Percentiles rank a stretch among this genome's conserved stretches.
Evolutionary conservation across 2,888 invertebrate genomes (phyloP).

Genomic region (Altica lythri): DNA sequence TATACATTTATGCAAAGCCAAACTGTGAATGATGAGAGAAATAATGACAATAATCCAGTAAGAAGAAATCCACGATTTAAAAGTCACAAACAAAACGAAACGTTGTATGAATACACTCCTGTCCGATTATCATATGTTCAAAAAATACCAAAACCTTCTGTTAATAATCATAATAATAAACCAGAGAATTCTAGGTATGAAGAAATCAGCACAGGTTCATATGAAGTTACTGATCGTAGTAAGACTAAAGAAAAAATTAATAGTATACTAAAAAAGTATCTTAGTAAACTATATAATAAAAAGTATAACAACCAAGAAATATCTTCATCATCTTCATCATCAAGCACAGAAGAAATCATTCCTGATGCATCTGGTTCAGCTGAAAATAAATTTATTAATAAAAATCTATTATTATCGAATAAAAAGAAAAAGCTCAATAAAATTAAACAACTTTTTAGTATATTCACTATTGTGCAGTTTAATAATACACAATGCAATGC

Average conservation of each 20-base stretch:
- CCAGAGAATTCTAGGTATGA: slow-evolving; percentile 33
- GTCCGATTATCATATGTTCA: slow-evolving; percentile 29
- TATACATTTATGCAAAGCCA: slow-evolving; percentile 28
- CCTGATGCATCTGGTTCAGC: background rate
- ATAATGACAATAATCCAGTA: background rate
- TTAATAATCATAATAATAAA: background rate
- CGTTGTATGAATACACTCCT: slow-evolving; percentile 13
- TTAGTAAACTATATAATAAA: slow-evolving; percentile 41
- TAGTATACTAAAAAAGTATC: slow-evolving; percentile 40
- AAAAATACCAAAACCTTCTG: slow-evolving; percentile 32
- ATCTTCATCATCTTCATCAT: background rate
- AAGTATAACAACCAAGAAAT: slow-evolving; percentile 31
- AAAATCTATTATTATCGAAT: slow-evolving; percentile 31
- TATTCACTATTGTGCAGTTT: slow-evolving; percentile 74
- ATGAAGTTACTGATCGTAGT: slow-evolving; percentile 1
- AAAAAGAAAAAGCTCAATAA: slow-evolving; percentile 52
- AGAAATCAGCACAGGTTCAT: slow-evolving; percentile 18
- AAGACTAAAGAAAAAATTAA: slow-evolving; percentile 40
- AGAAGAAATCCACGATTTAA: slow-evolving; percentile 30
- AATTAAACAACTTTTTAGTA: slow-evolving; percentile 63
- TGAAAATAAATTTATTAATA: slow-evolving; percentile 40
- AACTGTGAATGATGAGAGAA: slow-evolving; percentile 9
- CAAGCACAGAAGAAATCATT: background rate
- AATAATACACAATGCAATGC: slow-evolving; percentile 67
- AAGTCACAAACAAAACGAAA: slow-evolving; percentile 6